Percentiles rank a stretch among this genome's conserved stretches.
These are phyloP conservation scores for Hyles euphorbiae DNA, from an alignment of 1,140 invertebrate genomes.

Conservation along the genomic window DNA sequence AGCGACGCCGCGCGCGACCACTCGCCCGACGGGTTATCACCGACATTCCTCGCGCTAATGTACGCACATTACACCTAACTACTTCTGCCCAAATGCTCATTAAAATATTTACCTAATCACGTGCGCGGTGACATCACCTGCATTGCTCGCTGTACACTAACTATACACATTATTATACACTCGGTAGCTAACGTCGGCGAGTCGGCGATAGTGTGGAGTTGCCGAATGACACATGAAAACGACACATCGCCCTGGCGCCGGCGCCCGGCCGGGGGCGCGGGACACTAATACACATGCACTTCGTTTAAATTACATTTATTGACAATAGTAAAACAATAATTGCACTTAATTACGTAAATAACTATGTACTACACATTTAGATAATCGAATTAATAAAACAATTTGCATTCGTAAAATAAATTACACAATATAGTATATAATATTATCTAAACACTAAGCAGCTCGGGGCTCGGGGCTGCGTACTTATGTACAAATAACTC, in stretches of 20 bases:
- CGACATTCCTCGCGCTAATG: too few relatives aligned
- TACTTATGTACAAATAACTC: constrained; percentile 41
- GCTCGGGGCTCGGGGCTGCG: constrained; percentile 16
- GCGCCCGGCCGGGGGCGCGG: too few relatives aligned
- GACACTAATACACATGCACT: neutral
- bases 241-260: neutral
- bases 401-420: constrained; percentile 33
- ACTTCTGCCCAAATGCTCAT: too few relatives aligned
- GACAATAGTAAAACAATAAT: constrained; percentile 49
- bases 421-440: constrained; percentile 39
- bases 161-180: too few relatives aligned
- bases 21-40: too few relatives aligned
- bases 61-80: too few relatives aligned
- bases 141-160: too few relatives aligned
- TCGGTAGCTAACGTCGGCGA: neutral
- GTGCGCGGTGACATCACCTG: too few relatives aligned
- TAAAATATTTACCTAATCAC: too few relatives aligned
- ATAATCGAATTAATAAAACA: constrained; percentile 48
- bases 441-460: constrained; percentile 24
- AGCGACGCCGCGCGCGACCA: neutral
- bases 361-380: constrained; percentile 60
- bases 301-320: constrained; percentile 15
- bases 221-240: neutral
- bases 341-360: constrained; percentile 57
- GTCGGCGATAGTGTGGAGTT: neutral